These are phyloP conservation scores for Acrocephalus scirpaceus DNA, from an alignment of 2,797 vertebrate genomes.

Conservation along the genomic window DNA sequence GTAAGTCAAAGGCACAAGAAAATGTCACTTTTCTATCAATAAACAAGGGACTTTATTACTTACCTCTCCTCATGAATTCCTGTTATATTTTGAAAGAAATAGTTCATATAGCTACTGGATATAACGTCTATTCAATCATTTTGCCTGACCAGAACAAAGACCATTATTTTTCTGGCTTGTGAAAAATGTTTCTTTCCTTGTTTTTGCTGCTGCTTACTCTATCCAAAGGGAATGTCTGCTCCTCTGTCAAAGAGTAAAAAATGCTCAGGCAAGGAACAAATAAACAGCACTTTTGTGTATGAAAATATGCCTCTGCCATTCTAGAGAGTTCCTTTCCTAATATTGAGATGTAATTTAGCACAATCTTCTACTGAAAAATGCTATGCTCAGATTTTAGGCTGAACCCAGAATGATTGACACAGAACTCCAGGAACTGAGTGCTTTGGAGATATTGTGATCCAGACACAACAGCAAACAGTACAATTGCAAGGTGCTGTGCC, in stretches of 20 bases:
- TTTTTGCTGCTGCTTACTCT: conserved; percentile 29
- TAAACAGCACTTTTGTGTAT: not conserved
- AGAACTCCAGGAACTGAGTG: not conserved
- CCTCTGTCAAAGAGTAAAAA: not conserved
- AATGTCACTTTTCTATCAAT: not conserved
- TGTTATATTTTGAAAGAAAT: not conserved
- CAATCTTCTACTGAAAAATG: not conserved
- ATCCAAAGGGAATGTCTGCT: conserved; percentile 51
- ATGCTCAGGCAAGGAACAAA: not conserved
- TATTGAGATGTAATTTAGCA: not conserved
- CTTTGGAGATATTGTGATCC: not conserved
- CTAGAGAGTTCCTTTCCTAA: not conserved
- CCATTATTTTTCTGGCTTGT: not conserved
- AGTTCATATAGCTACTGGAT: not conserved
- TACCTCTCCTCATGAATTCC: not conserved
- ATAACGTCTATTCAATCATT: not conserved
- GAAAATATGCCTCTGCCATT: not conserved
- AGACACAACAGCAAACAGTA: not conserved
- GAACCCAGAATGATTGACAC: not conserved
- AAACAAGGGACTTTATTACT: not conserved
- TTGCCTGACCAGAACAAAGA: conserved; percentile 28
- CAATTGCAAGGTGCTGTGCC: not conserved
- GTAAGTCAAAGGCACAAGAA: not conserved
- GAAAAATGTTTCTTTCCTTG: conserved; percentile 20
- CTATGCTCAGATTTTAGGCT: not conserved